These are phyloP conservation scores for Threskiornis aethiopicus DNA, from an alignment of 2,797 vertebrate species.

Conservation along the genomic window DNA sequence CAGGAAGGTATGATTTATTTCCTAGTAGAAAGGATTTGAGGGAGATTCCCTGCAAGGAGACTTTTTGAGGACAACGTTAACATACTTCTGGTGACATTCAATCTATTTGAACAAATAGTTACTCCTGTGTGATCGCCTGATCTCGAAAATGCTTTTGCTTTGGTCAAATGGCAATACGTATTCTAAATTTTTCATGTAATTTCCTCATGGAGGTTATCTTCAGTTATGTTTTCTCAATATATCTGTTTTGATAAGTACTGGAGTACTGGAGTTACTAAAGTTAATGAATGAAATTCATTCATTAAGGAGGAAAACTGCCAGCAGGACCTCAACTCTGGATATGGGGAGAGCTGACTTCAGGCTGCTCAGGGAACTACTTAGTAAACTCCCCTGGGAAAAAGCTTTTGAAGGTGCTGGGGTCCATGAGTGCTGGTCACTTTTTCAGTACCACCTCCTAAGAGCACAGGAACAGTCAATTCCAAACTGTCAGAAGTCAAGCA, in stretches of 20 bases:
- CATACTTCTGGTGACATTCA: neutral
- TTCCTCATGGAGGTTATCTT: neutral
- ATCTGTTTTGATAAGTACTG: neutral
- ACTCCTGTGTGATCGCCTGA: neutral
- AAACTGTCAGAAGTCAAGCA: too few relatives aligned
- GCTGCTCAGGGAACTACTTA: too few relatives aligned
- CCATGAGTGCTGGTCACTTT: too few relatives aligned
- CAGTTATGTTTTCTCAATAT: neutral
- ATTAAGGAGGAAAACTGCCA: too few relatives aligned
- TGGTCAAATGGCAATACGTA: neutral
- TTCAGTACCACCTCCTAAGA: too few relatives aligned
- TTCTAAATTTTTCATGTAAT: neutral
- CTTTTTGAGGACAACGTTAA: neutral
- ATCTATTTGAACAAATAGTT: neutral
- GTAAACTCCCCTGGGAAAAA: too few relatives aligned
- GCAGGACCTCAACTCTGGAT: too few relatives aligned
- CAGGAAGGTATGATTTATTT: neutral
- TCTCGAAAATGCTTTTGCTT: neutral
- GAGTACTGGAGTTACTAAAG: neutral
- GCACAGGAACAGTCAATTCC: too few relatives aligned
- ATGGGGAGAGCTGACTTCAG: too few relatives aligned
- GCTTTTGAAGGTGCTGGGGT: too few relatives aligned
- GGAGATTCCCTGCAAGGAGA: neutral
- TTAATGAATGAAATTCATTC: neutral
- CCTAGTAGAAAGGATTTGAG: neutral